These are phyloP conservation scores for Silurus asotus DNA, from an alignment of 2,113 vertebrate species.

Conservation along the genomic window DNA sequence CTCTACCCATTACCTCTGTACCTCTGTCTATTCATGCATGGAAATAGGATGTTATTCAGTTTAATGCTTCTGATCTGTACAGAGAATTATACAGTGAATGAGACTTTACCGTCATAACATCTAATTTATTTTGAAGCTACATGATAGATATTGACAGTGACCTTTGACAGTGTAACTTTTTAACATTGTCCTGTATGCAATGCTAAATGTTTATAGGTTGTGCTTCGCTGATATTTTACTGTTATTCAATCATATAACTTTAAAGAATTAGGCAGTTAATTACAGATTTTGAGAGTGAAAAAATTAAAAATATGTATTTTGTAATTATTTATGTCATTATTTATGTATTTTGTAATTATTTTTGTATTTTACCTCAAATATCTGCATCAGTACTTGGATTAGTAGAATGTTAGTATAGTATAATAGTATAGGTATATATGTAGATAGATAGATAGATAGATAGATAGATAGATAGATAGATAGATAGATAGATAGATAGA, in stretches of 20 bases:
- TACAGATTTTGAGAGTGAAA: not conserved
- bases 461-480: too few species aligned
- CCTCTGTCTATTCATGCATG: not conserved
- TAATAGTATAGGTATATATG: too few species aligned
- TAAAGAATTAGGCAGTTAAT: constrained; percentile 50
- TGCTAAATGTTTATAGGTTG: constrained; percentile 9
- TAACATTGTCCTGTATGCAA: constrained; percentile 12
- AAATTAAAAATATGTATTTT: not conserved
- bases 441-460: too few species aligned
- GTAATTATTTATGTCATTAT: too few species aligned
- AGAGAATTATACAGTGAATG: not conserved
- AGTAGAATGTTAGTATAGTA: too few species aligned
- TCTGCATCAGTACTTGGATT: not conserved
- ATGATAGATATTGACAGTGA: not conserved
- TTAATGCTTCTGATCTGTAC: constrained; percentile 17
- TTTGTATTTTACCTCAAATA: not conserved
- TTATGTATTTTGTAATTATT: too few species aligned
- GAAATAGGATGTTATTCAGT: constrained; percentile 11
- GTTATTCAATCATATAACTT: constrained; percentile 22
- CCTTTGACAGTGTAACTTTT: constrained; percentile 4
- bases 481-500: too few species aligned
- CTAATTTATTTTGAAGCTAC: not conserved
- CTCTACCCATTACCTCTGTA: not conserved
- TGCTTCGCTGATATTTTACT: constrained; percentile 35
- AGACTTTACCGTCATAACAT: not conserved